Base-by-base conservation (phyloP, 2,113 vertebrate species). In the Varanus salvator region DNA sequence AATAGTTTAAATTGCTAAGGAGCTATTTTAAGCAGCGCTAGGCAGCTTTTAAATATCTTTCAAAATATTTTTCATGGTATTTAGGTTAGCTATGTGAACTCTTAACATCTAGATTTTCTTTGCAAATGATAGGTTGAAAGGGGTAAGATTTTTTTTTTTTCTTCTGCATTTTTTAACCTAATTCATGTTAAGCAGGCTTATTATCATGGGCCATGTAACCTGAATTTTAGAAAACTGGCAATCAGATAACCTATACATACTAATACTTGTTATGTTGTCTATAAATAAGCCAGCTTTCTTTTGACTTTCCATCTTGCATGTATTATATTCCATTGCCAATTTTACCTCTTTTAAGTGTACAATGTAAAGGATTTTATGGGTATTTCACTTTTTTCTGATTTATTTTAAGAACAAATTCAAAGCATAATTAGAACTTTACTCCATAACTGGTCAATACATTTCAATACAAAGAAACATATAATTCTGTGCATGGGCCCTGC, bases 1-100 rank as follows among this genome's bases (percentile, higher is more conserved):
- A 14, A 75, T 21, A 88, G 85, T 60, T 11, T 27, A 27, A 91
- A 90, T 83, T 90, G 44, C 4, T 69, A 76, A 23, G 12, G 0
- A 92, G 92, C 91, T 85, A 5, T 50, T 93, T 80, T 89, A 48
- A 90, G 81, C 90, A 81, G 68, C 66, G 14, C 34, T 82, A 90
- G 80, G 48, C n/a, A 76, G 68, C 78, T 21, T 90, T 93, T 91
- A 91, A 92, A 95, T 27, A 48, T 52, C 66, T 80, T 90, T 92
- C 84, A 86, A 82, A 89, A 92, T 93, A 89, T 69, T 88, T 44
- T 71, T 85, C 27, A 48, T 92, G 84, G 83, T 34, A 83, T 91
- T 92, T 87, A 91, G 86, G 80, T 91, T 75, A 86, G 77, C 21
- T 83, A 48, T 66, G 6, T 1, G 0, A 91, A 83, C 78, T 95